These are phyloP conservation scores for Pycnomerus fuliginosus DNA, from an alignment of 2,888 invertebrate genomes.

Conservation along the genomic window DNA sequence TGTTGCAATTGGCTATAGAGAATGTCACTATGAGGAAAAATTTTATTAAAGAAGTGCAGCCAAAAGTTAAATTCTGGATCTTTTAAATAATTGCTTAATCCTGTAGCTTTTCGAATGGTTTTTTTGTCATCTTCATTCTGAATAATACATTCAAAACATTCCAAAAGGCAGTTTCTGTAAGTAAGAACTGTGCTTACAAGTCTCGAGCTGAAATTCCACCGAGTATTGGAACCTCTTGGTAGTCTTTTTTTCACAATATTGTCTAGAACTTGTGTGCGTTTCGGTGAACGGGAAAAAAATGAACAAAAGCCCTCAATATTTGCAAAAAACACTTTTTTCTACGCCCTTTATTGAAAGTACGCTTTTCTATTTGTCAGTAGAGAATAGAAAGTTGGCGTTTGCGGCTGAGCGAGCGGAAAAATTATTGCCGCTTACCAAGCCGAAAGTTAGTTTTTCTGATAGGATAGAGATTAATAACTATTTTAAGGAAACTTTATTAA, in stretches of 20 bases:
- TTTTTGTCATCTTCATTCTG: conserved; percentile 19
- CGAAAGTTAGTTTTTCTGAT: no score
- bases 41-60: conserved; percentile 32
- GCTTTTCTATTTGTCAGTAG: no score
- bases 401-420: no score
- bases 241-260: conserved; percentile 18
- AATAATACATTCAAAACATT: conserved; percentile 28
- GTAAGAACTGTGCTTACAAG: conserved; percentile 24
- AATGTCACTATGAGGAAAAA: conserved; percentile 34
- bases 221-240: conserved; percentile 14
- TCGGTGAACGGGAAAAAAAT: conserved; percentile 27
- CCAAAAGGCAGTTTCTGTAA: conserved; percentile 28
- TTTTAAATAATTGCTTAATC: conserved; percentile 13
- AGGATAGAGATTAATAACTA: no score
- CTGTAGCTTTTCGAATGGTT: conserved; percentile 23
- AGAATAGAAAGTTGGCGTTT: no score
- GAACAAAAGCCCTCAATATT: conserved; percentile 18
- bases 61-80: conserved; percentile 33
- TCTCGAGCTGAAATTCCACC: conserved; percentile 28
- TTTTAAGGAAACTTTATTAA: no score
- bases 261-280: conserved; percentile 21
- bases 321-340: conserved; percentile 28
- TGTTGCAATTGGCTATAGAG: conserved; percentile 29
- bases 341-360: no score
- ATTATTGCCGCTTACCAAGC: no score